A percentile compares a stretch with the other conserved stretches of the same genome.
Conservation (phyloP, 2,888 invertebrate genomes). For the Prosapia bicincta region DNA sequence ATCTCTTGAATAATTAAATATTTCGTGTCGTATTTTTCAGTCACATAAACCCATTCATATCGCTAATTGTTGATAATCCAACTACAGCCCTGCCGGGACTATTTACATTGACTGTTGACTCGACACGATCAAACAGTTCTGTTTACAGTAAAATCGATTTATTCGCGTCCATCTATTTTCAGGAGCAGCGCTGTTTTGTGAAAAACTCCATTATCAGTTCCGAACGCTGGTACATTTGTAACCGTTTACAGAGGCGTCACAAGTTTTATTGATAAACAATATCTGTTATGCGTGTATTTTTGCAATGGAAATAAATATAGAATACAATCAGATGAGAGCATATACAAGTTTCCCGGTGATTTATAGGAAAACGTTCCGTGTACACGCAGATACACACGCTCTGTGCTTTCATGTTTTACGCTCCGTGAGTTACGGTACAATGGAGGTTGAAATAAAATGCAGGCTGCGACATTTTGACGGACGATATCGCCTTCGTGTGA, state of each 20-base stretch:
- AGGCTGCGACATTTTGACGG: not conserved
- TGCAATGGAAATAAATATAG: not conserved
- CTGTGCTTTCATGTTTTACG: not conserved
- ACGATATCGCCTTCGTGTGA: not conserved
- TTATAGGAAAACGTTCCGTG: not conserved
- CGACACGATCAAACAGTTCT: not conserved
- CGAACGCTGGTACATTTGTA: not conserved
- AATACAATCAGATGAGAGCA: not conserved
- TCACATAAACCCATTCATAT: not conserved
- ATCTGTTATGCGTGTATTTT: not conserved
- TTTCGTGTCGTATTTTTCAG: too few relatives aligned
- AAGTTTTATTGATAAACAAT: not conserved
- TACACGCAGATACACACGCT: not conserved
- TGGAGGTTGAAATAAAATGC: not conserved
- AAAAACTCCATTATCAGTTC: not conserved
- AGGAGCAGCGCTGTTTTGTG: not conserved
- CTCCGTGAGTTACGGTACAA: not conserved
- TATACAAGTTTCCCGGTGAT: not conserved
- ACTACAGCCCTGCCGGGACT: not conserved
- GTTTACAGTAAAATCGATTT: not conserved
- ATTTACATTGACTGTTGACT: not conserved
- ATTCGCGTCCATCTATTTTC: not conserved
- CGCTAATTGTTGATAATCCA: not conserved
- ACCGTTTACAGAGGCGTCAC: not conserved
- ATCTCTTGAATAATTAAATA: too few relatives aligned